A percentile compares a stretch with the other conserved stretches of the same genome.
Conservation (phyloP, 2,888 invertebrate species). For the Chrysina gloriosa region DNA sequence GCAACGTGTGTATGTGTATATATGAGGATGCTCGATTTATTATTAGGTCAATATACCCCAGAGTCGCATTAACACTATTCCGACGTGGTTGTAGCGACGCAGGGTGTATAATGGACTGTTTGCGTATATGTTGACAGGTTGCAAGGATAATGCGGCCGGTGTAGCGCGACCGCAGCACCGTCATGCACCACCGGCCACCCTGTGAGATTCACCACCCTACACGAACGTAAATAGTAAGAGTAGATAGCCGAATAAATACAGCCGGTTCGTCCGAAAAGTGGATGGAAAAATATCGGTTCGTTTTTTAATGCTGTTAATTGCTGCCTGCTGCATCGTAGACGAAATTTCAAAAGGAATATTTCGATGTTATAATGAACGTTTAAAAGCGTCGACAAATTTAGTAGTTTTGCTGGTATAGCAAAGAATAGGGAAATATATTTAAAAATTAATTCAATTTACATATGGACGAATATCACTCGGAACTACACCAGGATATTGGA, state of each 20-base stretch:
- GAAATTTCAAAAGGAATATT: neutral
- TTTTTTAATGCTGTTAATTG: conserved; percentile 12
- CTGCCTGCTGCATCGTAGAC: neutral
- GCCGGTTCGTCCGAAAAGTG: conserved; percentile 7
- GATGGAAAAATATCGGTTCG: conserved; percentile 20
- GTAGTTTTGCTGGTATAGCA: too few relatives aligned
- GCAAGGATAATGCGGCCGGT: conserved; percentile 52
- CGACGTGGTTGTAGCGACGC: conserved; percentile 30
- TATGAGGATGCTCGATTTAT: conserved; percentile 29
- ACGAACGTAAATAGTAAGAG: conserved; percentile 17
- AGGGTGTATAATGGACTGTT: conserved; percentile 37
- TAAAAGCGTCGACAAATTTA: too few relatives aligned
- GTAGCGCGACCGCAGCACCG: conserved; percentile 51
- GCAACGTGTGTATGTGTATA: neutral
- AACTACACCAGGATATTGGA: too few relatives aligned
- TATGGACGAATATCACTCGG: too few relatives aligned
- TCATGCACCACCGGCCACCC: conserved; percentile 50
- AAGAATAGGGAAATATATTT: too few relatives aligned
- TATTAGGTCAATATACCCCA: conserved; percentile 37
- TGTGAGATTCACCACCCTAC: conserved; percentile 33
- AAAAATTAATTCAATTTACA: too few relatives aligned
- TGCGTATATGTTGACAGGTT: conserved; percentile 51
- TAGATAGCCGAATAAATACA: conserved; percentile 33
- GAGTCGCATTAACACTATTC: conserved; percentile 34
- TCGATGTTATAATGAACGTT: too few relatives aligned